Evolutionary conservation across 2,888 invertebrate genomes (phyloP), one percentile per base, ranked within the genome.

Genomic region (Anthrax anthrax): DNA sequence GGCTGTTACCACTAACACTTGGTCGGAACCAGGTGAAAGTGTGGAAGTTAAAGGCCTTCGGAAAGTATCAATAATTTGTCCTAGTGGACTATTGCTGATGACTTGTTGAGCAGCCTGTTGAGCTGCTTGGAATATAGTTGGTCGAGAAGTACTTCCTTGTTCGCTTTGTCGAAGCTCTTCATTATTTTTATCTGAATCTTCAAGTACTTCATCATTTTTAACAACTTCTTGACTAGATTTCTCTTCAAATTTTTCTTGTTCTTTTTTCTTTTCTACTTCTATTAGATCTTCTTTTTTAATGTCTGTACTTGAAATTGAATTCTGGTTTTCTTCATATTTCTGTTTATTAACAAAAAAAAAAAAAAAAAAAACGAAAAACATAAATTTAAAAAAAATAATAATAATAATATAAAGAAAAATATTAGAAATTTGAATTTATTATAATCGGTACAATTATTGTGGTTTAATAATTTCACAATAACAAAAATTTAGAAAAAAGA

Each of bases 51-150:
- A 45, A 16, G 50, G 47, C 6, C 47, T 43, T 18, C 50, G 44
- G 17, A 50, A 46, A 27, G 46, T 42, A 27, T 50, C 50, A 34
- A 50, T 45, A 18, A 50, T 44, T 44, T 47, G 47, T 16, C 43
- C 43, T 18, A 50, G 32, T 6, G 47, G 49, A 39, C 44, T 49
- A 42, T 46, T 49, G 39, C 34, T 49, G 13, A 49, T 46, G 9
- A 12, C 13, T 32, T 32, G 29, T 32, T 32, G 29, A 12, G 29
- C 29, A 12, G 29, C 29, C 12, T 32, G 29, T 12, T 32, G 29
- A 12, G 29, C 29, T 3, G 13, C 29, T 32, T 32, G 29, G 12
- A 32, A 32, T 32, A 32, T 32, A 3, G 29, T 32, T 32, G 29
- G 29, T 12, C 29, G 29, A 12, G 9, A 12, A 4, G 29, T 32